Evolutionary conservation across 2,113 vertebrate species (phyloP), one percentile per base, ranked within the genome.

Genomic region (Bostrychus sinensis): DNA sequence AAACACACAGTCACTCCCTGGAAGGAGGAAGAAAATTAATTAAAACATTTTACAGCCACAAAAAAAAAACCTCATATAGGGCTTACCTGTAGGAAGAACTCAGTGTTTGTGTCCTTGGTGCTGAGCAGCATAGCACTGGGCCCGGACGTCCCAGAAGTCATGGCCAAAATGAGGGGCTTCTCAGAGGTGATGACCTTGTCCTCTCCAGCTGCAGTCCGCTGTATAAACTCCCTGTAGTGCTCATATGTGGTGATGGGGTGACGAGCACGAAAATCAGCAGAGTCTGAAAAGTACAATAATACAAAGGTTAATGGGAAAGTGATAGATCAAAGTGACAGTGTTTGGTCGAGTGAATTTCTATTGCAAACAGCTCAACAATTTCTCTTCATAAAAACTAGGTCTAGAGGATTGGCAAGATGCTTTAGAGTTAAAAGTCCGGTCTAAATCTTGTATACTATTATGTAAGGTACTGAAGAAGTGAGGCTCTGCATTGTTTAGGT

Each of bases 1-100:
- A 94, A 83, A 76, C 93, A 93, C 63, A 97, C 91, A 17, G 92
- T 43, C 5, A 93, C 89, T 0, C 92, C 95, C 96, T 98, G 79
- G 0, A 22, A 36, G 6, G 71, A 62, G 63, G 7, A 59, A 36
- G 50, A 5, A 43, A 17, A 60, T 3, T 1, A 32, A 16, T 39
- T n/a, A 17, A n/a, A 9, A 28, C 1, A 5, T 28, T 8, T 28
- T 51, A 42, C 5, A n/a, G 1, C 6, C 16, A 17, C 3, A 42
- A 7, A 42, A n/a, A n/a, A 16, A 17, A 41, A 41, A 41, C 16
- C 3, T 16, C 6, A 38, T 10, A 38, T 19, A 19, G 3, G 20
- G 11, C 8, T 77, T 78, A 96, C 94, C 93, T 95, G 94, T 63
- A 93, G 68, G 38, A 92, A 89, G 51, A 93, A 90, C 17, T 95